Evolutionary conservation across 1,140 invertebrate genomes (phyloP).

Genomic region (Philaenus spumarius): DNA sequence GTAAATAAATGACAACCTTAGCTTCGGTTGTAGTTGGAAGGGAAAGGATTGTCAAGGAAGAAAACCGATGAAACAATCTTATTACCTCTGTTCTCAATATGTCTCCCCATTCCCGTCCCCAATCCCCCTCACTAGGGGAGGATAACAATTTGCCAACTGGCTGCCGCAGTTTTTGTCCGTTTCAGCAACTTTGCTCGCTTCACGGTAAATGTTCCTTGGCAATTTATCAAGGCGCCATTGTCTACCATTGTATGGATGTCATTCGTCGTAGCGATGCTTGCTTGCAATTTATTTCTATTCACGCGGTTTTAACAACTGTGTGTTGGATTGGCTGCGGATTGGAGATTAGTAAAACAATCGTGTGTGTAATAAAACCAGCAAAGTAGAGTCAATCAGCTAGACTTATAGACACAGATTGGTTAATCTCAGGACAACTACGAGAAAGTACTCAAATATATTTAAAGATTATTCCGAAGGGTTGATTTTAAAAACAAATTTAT

Average conservation of each 20-base stretch:
- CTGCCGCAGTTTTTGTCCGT: conserved; percentile 13
- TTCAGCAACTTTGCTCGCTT: conserved; percentile 19
- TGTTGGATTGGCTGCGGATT: no score
- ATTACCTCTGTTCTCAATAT: neutral
- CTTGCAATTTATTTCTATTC: neutral
- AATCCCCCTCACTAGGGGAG: neutral
- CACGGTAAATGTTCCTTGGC: conserved; percentile 16
- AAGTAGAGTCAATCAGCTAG: no score
- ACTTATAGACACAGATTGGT: no score
- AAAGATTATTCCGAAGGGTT: no score
- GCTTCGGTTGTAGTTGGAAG: no score
- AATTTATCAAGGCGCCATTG: conserved; percentile 15
- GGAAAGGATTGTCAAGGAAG: neutral
- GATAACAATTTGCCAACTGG: neutral
- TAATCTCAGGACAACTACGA: no score
- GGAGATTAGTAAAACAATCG: no score
- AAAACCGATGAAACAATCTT: conserved; percentile 14
- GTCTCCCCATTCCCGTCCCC: neutral
- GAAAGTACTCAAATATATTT: no score
- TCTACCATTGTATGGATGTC: conserved; percentile 1
- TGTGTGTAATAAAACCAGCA: no score
- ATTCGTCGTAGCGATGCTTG: neutral
- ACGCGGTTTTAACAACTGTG: no score
- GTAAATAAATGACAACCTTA: no score
- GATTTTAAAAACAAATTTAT: no score